Evolutionary conservation across 2,113 vertebrate species (phyloP).

Genomic region (Megaleporinus macrocephalus): DNA sequence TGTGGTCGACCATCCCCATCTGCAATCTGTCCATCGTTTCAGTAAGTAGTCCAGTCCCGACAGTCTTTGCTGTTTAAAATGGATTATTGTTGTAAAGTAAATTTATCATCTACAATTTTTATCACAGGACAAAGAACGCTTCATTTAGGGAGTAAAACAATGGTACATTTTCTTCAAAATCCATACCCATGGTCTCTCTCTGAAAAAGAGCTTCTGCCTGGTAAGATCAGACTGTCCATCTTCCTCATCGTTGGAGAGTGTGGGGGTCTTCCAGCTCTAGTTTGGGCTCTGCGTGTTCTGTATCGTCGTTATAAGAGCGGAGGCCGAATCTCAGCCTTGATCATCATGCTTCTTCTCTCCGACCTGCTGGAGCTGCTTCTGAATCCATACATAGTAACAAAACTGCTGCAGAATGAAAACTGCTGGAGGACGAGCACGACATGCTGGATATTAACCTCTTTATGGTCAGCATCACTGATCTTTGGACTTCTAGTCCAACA

Average conservation of each 20-base stretch:
- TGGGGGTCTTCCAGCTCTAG: too few species aligned
- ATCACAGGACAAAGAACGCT: too few species aligned
- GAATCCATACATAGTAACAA: not conserved
- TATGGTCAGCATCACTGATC: not conserved
- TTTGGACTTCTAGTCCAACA: constrained; percentile 7
- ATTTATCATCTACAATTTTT: too few species aligned
- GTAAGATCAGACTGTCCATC: not conserved
- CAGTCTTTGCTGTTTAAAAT: too few species aligned
- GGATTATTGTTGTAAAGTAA: too few species aligned
- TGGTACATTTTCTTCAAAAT: too few species aligned
- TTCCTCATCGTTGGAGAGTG: too few species aligned
- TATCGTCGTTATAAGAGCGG: not conserved
- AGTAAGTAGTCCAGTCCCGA: too few species aligned
- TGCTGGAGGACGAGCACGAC: not conserved
- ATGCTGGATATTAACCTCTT: not conserved
- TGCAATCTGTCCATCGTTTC: too few species aligned
- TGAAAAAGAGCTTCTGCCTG: not conserved
- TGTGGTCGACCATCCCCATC: too few species aligned
- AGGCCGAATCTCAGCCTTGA: not conserved
- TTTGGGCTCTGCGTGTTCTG: not conserved
- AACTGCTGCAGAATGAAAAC: not conserved
- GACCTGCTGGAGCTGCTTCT: not conserved
- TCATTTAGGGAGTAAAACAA: too few species aligned
- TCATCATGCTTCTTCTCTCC: not conserved
- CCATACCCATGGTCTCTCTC: too few species aligned